phyloP scores from a whole-genome alignment of 2,113 vertebrate species.

The Cynoglossus semilaevis region DNA sequence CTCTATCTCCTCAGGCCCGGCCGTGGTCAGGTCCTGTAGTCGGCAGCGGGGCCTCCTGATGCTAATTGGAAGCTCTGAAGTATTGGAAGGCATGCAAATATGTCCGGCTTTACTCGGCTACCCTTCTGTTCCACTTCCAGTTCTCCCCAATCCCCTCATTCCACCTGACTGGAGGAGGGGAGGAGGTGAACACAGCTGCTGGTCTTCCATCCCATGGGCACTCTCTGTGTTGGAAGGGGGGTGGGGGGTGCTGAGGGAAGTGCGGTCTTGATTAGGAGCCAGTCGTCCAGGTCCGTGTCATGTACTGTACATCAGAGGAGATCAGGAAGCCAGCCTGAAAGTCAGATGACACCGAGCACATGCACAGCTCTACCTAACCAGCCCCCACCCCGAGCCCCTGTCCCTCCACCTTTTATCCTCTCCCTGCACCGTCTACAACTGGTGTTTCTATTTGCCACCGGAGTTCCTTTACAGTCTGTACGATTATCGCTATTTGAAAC shows the following conservation, averaged over 20 bases:
- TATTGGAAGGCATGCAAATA: constrained; percentile 64
- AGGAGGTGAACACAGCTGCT: constrained; percentile 62
- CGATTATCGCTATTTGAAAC: too few species aligned
- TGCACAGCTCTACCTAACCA: constrained; percentile 42
- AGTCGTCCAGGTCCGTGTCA: constrained; percentile 67
- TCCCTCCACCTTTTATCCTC: constrained; percentile 11
- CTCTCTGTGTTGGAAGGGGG: constrained; percentile 1
- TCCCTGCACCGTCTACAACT: constrained; percentile 14
- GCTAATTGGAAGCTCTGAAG: constrained; percentile 70
- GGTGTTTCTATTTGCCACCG: constrained; percentile 2
- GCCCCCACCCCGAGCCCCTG: not conserved
- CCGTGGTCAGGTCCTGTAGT: constrained; percentile 31
- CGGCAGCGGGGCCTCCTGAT: constrained; percentile 30
- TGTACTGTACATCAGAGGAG: constrained; percentile 78
- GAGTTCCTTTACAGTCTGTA: constrained; percentile 1
- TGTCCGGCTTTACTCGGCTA: constrained; percentile 64
- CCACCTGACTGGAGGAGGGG: constrained; percentile 73
- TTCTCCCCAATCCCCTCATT: constrained; percentile 75
- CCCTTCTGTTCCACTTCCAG: constrained; percentile 72
- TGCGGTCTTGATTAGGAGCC: constrained; percentile 63
- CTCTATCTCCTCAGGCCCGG: constrained; percentile 14
- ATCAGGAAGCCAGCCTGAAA: constrained; percentile 75
- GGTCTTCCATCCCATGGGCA: constrained; percentile 54
- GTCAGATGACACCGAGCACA: constrained; percentile 77
- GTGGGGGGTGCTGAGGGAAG: constrained; percentile 7